phyloP scores from a whole-genome alignment of 2,113 vertebrate genomes.

The Ellobius talpinus region DNA sequence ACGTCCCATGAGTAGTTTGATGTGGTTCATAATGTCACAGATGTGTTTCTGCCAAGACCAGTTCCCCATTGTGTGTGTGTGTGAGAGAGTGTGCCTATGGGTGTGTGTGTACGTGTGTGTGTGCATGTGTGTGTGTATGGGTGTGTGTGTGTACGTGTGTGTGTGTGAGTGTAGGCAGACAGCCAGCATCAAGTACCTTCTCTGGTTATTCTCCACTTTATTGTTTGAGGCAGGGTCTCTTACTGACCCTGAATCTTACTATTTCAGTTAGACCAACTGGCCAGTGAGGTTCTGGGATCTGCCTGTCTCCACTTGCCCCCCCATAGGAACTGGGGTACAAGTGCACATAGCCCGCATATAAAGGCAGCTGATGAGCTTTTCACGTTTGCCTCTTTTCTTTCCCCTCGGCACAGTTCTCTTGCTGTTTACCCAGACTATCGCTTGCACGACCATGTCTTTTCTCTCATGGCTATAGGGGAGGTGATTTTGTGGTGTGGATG shows the following conservation, averaged over 20 bases:
- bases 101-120: not conserved
- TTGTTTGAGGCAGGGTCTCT: not conserved
- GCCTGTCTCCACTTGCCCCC: no score
- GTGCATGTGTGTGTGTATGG: not conserved
- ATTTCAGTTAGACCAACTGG: not conserved
- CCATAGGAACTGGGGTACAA: not conserved
- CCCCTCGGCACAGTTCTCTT: not conserved
- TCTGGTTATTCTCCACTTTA: not conserved
- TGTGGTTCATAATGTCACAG: not conserved
- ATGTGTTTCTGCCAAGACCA: not conserved
- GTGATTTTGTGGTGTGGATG: rapidly evolving
- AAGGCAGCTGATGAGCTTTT: not conserved
- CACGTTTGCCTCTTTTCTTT: not conserved
- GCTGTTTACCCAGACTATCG: not conserved
- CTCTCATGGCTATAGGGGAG: not conserved
- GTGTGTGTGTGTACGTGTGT: not conserved
- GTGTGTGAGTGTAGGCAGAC: no score
- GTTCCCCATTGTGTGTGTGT: not conserved
- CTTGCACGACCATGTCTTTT: rapidly evolving
- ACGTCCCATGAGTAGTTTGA: not conserved
- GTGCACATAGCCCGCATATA: not conserved
- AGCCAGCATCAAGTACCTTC: not conserved
- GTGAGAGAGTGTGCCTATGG: not conserved
- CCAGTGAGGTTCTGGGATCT: not conserved
- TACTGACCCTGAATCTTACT: not conserved